Conservation (phyloP, 2,797 vertebrate genomes). For the Gambusia yucatana region DNA sequence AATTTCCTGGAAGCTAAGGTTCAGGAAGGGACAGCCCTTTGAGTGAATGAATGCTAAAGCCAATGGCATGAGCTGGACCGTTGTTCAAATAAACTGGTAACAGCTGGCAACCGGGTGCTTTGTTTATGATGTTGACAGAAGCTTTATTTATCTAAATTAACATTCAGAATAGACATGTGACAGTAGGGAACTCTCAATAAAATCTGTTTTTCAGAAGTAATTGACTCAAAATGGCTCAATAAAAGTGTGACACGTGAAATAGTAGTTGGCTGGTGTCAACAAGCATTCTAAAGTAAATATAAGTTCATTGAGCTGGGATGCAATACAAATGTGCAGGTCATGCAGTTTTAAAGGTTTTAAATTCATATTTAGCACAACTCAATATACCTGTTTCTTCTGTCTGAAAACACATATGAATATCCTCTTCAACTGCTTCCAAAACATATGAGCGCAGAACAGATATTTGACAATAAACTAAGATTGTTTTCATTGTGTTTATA, state of each 20-base stretch:
- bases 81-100: slow-evolving; percentile 63
- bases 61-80: slow-evolving; percentile 15
- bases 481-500: background rate
- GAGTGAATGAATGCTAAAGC: slow-evolving; percentile 45
- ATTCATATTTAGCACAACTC: slow-evolving; percentile 3
- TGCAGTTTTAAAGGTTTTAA: background rate
- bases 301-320: background rate
- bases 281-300: background rate
- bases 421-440: background rate
- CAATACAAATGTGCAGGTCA: background rate
- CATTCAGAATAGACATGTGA: slow-evolving; percentile 17
- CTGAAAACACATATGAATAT: background rate
- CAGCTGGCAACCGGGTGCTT: slow-evolving; percentile 57
- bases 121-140: slow-evolving; percentile 54
- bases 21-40: slow-evolving; percentile 40
- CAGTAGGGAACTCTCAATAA: slow-evolving; percentile 22
- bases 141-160: slow-evolving; percentile 37
- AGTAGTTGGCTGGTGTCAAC: background rate
- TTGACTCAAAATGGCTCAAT: slow-evolving; percentile 23
- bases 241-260: background rate
- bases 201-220: slow-evolving; percentile 26
- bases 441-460: slow-evolving; percentile 11
- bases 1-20: slow-evolving; percentile 54
- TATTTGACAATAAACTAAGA: background rate
- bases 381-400: background rate